phyloP scores from a whole-genome alignment of 2,888 invertebrate genomes.

The Heliconius sara region DNA sequence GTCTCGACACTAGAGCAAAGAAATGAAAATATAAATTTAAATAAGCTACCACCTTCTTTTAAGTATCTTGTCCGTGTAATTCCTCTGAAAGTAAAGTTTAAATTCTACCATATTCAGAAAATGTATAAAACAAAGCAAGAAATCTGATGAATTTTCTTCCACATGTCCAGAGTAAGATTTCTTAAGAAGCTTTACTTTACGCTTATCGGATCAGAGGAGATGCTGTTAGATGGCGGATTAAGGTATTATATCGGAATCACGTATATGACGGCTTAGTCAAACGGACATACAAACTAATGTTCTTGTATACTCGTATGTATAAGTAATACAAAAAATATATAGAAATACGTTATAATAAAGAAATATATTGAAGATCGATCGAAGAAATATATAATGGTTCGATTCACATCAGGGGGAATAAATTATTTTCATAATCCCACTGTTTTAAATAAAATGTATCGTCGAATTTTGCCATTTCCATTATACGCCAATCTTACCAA shows the following conservation, averaged over 20 bases:
- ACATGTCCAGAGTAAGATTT: conserved; percentile 23
- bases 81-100: background rate
- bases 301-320: background rate
- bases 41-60: background rate
- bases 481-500: too few species aligned
- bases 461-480: too few species aligned
- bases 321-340: background rate
- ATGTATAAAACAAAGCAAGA: background rate
- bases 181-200: conserved; percentile 36
- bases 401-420: too few species aligned
- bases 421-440: too few species aligned
- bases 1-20: too few species aligned
- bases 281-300: background rate
- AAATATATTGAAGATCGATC: background rate
- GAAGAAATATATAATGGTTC: too few species aligned
- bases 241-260: conserved; percentile 24
- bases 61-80: background rate
- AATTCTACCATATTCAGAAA: background rate
- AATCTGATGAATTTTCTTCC: conserved; percentile 23
- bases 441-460: too few species aligned
- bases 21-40: too few species aligned
- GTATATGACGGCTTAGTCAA: background rate
- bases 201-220: conserved; percentile 34
- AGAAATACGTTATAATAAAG: background rate
- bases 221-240: conserved; percentile 34